Base-by-base conservation (phyloP, 2,113 vertebrate species). In the Pollimyrus isidori region DNA sequence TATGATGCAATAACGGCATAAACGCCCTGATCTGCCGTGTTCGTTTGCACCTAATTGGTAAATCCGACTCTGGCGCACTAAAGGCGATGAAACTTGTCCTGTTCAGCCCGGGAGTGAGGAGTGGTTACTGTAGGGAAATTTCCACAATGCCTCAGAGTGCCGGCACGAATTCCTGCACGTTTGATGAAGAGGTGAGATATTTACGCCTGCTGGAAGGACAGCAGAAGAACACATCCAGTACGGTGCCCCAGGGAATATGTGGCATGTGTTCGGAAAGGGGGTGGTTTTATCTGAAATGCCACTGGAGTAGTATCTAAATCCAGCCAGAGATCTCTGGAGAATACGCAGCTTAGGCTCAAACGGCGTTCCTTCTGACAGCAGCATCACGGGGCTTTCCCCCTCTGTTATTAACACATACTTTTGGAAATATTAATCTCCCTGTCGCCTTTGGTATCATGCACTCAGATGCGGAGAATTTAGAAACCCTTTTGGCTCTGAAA, bases 291-390 rank as follows among this genome's bases (percentile, higher is more conserved):
- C 93, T 65, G 69, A 53, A 35, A 88, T 49, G 42, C 87, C n/a
- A 86, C 23, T 69, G 23, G 83, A 92, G 91, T 91, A 86, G 90
- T 91, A 93, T 92, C 91, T 93, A 92, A 92, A 90, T 93, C 92
- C 89, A 89, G 26, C 69, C 62, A 49, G 62, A 89, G 13, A 86
- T 90, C 88, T 84, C 56, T 69, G 89, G 89, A 90, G 89, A 93
- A 93, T 84, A 62, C 85, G 85, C 53, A 23, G 82, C 11, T 69
- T 58, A 86, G 56, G 19, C 19, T 69, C 23, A 86, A 50, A 42
- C 45, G 7, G 19, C 35, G 0, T 39, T 80, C 35, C 11, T 80
- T 50, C 82, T 86, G 88, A 85, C 39, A 58, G 58, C 82, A 86
- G 42, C 15, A n/a, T 69, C 49, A 49, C n/a, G 9, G 23, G 62